Evolutionary conservation across 1,140 invertebrate genomes (phyloP).

Genomic region (Hycleus cichorii): DNA sequence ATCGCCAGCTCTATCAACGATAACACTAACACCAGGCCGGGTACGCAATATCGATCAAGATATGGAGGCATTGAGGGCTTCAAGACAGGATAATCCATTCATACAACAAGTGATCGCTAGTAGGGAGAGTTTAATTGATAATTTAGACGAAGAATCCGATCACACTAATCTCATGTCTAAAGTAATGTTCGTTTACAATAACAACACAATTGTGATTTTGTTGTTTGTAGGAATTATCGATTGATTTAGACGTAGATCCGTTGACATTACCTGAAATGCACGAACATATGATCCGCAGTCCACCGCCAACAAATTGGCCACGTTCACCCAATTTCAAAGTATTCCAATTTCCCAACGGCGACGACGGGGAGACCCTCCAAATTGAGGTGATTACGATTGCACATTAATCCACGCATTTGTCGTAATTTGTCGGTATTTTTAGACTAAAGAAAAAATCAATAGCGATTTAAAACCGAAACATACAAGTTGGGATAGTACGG

Average conservation of each 20-base stretch:
- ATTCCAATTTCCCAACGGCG: slow-evolving; percentile 35
- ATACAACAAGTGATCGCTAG: slow-evolving; percentile 70
- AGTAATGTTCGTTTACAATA: slow-evolving; percentile 36
- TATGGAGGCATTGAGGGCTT: slow-evolving; percentile 71
- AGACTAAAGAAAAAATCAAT: slow-evolving; percentile 34
- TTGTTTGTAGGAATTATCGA: slow-evolving; percentile 54
- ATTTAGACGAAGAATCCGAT: slow-evolving; percentile 64
- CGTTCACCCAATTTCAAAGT: slow-evolving; percentile 35
- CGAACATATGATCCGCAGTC: slow-evolving; percentile 73
- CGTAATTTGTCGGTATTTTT: slow-evolving; percentile 7
- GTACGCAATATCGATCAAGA: slow-evolving; percentile 73
- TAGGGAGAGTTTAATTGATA: slow-evolving; percentile 65
- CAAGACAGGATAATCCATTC: slow-evolving; percentile 76
- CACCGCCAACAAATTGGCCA: slow-evolving; percentile 60
- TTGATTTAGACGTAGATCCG: slow-evolving; percentile 58
- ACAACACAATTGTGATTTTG: not conserved
- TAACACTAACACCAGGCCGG: slow-evolving; percentile 63
- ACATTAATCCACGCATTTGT: not conserved
- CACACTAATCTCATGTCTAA: slow-evolving; percentile 69
- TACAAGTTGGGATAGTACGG: slow-evolving; percentile 31
- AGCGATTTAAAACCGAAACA: slow-evolving; percentile 33
- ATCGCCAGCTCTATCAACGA: slow-evolving; percentile 46
- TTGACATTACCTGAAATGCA: slow-evolving; percentile 69
- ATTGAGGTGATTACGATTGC: slow-evolving; percentile 35
- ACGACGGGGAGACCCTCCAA: slow-evolving; percentile 31